Evolutionary conservation across 2,888 invertebrate genomes (phyloP).

Genomic region (Elmis aenea): DNA sequence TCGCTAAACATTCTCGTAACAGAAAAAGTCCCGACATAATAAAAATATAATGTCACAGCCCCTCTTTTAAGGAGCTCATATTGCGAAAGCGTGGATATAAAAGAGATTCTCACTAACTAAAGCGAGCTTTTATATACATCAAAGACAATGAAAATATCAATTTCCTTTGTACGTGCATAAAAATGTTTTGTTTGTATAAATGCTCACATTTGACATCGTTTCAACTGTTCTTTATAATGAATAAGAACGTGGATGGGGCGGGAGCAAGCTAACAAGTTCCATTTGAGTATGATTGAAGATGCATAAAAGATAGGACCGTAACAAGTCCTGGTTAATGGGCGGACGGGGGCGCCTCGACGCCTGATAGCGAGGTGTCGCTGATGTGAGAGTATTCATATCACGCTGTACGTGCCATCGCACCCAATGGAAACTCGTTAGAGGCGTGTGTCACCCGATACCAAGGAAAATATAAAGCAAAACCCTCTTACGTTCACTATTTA

Average conservation of each 20-base stretch:
- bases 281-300: constrained; percentile 30
- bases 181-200: constrained; percentile 26
- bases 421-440: constrained; percentile 21
- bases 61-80: constrained; percentile 18
- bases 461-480: constrained; percentile 17
- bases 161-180: constrained; percentile 27
- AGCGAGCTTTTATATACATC: constrained; percentile 28
- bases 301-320: constrained; percentile 27
- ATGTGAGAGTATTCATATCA: constrained; percentile 23
- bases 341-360: constrained; percentile 19
- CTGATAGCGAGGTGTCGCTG: constrained; percentile 23
- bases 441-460: constrained; percentile 18
- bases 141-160: constrained; percentile 31
- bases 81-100: constrained; percentile 17
- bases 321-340: constrained; percentile 26
- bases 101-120: constrained; percentile 21
- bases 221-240: constrained; percentile 24
- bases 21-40: constrained; percentile 17
- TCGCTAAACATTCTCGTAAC: too few relatives aligned
- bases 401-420: constrained; percentile 23
- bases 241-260: constrained; percentile 18
- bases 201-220: constrained; percentile 27
- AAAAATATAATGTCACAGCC: constrained; percentile 18
- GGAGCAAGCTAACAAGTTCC: constrained; percentile 27
- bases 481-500: constrained; percentile 2